Conservation (phyloP, 2,797 vertebrate species). For the Gallinago solitaria region DNA sequence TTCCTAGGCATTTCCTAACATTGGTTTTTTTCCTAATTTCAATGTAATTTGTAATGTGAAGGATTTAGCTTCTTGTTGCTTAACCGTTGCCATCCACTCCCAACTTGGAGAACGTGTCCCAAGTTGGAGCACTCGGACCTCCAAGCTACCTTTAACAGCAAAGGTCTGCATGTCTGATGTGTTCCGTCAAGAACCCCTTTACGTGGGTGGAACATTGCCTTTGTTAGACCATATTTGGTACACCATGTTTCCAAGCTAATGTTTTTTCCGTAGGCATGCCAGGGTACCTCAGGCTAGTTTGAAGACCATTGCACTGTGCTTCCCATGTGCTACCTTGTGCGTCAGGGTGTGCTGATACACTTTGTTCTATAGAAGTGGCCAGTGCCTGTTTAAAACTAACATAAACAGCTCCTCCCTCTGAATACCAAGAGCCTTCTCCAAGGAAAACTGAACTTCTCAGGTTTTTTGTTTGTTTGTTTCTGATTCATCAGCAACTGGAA, state of each 20-base stretch:
- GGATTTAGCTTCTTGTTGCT: background rate
- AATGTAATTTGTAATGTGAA: background rate
- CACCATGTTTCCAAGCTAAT: background rate
- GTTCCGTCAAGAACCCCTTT: background rate
- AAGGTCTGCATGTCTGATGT: background rate
- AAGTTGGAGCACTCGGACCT: background rate
- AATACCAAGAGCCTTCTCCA: background rate
- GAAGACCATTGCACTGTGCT: background rate
- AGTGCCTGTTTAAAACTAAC: background rate
- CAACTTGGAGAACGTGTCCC: background rate
- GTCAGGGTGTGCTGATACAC: background rate
- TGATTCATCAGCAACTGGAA: background rate
- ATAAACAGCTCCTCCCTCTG: background rate
- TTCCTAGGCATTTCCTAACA: background rate
- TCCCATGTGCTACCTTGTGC: background rate
- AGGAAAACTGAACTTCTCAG: background rate
- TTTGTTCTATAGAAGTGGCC: background rate
- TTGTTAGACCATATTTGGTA: background rate
- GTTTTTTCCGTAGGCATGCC: background rate
- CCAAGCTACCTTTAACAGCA: background rate
- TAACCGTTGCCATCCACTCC: background rate
- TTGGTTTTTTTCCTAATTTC: background rate
- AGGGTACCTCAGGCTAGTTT: background rate
- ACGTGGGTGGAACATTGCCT: background rate
- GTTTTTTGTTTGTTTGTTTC: background rate